Base-by-base conservation (phyloP, 2,113 vertebrate genomes). In the Protomyctophum bolini region DNA sequence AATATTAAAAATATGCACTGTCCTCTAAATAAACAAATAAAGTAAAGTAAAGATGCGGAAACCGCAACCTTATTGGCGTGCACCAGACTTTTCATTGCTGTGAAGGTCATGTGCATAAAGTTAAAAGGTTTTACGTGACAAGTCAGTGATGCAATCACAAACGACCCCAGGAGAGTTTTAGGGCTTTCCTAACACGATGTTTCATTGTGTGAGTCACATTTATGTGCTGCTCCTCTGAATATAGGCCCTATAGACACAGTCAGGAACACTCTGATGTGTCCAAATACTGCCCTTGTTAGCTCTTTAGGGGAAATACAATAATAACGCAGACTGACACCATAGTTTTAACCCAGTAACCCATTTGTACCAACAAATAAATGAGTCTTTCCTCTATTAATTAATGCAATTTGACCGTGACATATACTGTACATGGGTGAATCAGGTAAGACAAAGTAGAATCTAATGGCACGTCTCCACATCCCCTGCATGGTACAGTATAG, bases 271-370 rank as follows among this genome's bases (percentile, higher is more conserved):
- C 65, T 66, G 63, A 56, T 63, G 21, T 69, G 66, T 61, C 70
- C 66, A 69, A 70, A 41, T 41, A 86, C 67, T 72, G 76, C 81
- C 76, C 73, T 71, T 46, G 45, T 68, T 80, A 82, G 79, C 87
- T 87, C 79, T 70, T 66, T 66, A 83, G 82, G 74, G 51, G 68
- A 75, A 79, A 66, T 80, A 77, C 77, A 75, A 77, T 63, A 62
- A 58, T 83, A 89, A 91, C 78, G 63, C 73, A 77, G 83, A 58
- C 70, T 90, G 89, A 88, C 89, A 91, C 79, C 72, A 71, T 82
- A 88, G 81, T 89, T 88, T 80, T 83, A 81, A 91, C 75, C 75
- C 69, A 86, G 86, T 80, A 86, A 79, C n/a, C n/a, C n/a, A 64
- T 82, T 86, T 79, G 33, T 41, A 79, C 77, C 74, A 41, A 76